Evolutionary conservation across 2,113 vertebrate genomes (phyloP).

Genomic region (Microcebus ravelobensis): DNA sequence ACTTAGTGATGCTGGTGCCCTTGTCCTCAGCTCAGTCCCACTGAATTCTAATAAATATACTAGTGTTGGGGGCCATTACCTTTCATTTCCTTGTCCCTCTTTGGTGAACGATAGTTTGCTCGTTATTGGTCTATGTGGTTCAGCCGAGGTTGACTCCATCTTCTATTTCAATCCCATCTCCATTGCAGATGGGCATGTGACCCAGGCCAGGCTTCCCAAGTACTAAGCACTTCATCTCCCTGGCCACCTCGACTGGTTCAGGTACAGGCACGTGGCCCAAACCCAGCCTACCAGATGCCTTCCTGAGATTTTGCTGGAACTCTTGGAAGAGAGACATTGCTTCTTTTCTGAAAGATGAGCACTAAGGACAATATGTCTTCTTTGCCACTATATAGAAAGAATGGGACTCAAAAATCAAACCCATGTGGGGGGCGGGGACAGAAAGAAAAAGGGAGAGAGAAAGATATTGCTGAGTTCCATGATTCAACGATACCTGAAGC

Average conservation of each 20-base stretch:
- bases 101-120: neutral
- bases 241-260: neutral
- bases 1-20: neutral
- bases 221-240: too few relatives aligned
- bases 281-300: neutral
- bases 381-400: neutral
- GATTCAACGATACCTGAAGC: neutral
- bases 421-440: accelerated
- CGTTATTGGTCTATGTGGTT: neutral
- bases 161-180: neutral
- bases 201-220: neutral
- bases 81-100: neutral
- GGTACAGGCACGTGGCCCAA: neutral
- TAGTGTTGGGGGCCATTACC: neutral
- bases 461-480: neutral
- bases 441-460: neutral
- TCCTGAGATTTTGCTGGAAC: too few relatives aligned
- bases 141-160: too few relatives aligned
- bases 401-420: neutral
- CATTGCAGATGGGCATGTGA: neutral
- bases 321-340: neutral
- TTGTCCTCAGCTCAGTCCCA: neutral
- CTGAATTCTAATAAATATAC: neutral
- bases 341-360: neutral
- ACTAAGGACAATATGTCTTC: neutral